Evolutionary conservation across 1,140 invertebrate species (phyloP), one percentile per base, ranked within the genome.

Genomic region (Heliconius hermathena): DNA sequence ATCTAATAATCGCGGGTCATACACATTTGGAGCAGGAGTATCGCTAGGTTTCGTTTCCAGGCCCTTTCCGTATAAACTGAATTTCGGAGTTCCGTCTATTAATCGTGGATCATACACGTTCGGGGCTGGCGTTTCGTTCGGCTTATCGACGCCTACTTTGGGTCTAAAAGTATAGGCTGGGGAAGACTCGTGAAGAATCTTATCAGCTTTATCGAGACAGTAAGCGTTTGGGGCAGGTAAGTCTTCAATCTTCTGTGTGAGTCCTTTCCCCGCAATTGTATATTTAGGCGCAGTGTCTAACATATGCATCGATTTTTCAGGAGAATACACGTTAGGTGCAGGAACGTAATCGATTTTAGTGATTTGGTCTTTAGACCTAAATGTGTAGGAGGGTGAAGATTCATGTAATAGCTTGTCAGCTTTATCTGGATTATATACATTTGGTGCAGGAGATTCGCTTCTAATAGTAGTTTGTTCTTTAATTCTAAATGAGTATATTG

Each of bases 41-140:
- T 95, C 94, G 73, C 89, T 95, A 72, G 94, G 91, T 76, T 96
- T 95, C 8, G 95, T 94, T 33, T 90, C 87, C 71, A 91, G 90
- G 54, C 95, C 95, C 88, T 96, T 96, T 18, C 94, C 90, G 83
- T 97, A 97, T 85, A 97, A 96, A 84, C 96, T 96, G 90, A 96
- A 98, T 88, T 96, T 96, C 13, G 97, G 97, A 8, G 96, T 94
- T 74, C 91, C 95, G 82, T 96, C 95, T 66, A 88, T 95, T 84
- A 97, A 97, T 87, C 98, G 97, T 1, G 97, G 97, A 94, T 97
- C 96, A 95, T 99, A 96, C 95, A 96, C 87, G 82, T 95, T 95
- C 18, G 95, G 95, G 74, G 88, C 95, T 85, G 95, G 95, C 80
- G 94, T 84, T 84, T 94, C 90, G 84, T 87, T 96, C 29, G 94